phyloP scores from a whole-genome alignment of 2,797 vertebrate genomes.

The Alosa sapidissima region DNA sequence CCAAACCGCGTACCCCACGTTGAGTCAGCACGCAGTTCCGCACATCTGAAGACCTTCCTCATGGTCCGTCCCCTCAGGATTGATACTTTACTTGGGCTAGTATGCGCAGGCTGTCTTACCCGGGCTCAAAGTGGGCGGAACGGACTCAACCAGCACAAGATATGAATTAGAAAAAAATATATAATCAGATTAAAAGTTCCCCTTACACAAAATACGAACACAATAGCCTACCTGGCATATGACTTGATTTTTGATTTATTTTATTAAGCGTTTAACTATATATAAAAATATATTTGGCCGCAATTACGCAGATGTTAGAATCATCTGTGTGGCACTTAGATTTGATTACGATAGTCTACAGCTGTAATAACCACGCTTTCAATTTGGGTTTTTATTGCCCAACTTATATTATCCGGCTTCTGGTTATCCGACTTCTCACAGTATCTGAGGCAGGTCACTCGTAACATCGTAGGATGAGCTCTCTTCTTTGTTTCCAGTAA shows the following conservation, averaged over 20 bases:
- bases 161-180: not conserved
- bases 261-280: no score
- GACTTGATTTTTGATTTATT: no score
- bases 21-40: not conserved
- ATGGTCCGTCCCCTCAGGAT: constrained; percentile 2
- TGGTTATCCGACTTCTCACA: no score
- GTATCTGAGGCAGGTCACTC: not conserved
- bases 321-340: not conserved
- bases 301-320: not conserved
- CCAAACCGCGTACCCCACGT: not conserved
- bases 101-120: not conserved
- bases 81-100: not conserved
- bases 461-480: not conserved
- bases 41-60: not conserved
- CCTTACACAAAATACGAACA: not conserved
- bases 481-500: not conserved
- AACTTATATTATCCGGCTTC: no score
- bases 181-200: not conserved
- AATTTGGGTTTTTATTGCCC: not conserved
- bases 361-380: not conserved
- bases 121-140: not conserved
- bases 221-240: not conserved
- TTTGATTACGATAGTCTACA: not conserved
- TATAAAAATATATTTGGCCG: no score
- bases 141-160: not conserved